Evolutionary conservation across 1,140 invertebrate species (phyloP).

Genomic region (Prorops nasuta): DNA sequence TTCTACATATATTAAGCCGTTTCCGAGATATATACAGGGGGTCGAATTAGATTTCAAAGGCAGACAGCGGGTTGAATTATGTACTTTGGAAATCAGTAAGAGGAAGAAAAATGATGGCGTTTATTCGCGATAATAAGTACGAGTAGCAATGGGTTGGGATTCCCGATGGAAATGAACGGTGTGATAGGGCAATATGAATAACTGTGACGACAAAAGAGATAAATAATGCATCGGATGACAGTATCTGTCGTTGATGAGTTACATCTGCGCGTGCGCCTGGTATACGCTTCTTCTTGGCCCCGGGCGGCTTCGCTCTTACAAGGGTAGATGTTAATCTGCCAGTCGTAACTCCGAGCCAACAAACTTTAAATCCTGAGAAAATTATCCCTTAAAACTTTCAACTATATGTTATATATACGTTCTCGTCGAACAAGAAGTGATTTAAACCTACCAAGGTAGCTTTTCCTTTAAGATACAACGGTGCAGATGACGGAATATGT

Average conservation of each 20-base stretch:
- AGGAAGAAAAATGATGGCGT: slow-evolving; percentile 30
- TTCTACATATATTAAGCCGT: too few relatives aligned
- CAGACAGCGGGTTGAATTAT: too few relatives aligned
- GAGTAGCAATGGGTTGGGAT: slow-evolving; percentile 38
- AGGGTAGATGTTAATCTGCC: slow-evolving; percentile 41
- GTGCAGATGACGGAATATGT: too few relatives aligned
- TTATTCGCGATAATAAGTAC: slow-evolving; percentile 34
- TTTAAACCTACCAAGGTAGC: too few relatives aligned
- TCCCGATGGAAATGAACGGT: slow-evolving; percentile 40
- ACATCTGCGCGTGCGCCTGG: slow-evolving; percentile 24
- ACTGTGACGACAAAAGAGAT: slow-evolving; percentile 46
- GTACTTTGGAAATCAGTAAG: too few relatives aligned
- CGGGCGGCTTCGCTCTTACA: slow-evolving; percentile 12
- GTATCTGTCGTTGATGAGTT: slow-evolving; percentile 48
- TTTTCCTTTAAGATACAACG: too few relatives aligned
- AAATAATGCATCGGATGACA: slow-evolving; percentile 50
- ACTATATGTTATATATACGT: too few relatives aligned
- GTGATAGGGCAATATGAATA: slow-evolving; percentile 50
- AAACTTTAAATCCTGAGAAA: slow-evolving; percentile 27
- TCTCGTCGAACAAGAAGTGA: too few relatives aligned
- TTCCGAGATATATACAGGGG: too few relatives aligned
- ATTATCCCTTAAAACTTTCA: slow-evolving; percentile 17
- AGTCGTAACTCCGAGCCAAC: slow-evolving; percentile 34
- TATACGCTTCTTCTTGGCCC: slow-evolving; percentile 1
- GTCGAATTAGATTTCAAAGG: too few relatives aligned